Conservation (phyloP, 2,888 invertebrate species). For the Heliconius aoede region DNA sequence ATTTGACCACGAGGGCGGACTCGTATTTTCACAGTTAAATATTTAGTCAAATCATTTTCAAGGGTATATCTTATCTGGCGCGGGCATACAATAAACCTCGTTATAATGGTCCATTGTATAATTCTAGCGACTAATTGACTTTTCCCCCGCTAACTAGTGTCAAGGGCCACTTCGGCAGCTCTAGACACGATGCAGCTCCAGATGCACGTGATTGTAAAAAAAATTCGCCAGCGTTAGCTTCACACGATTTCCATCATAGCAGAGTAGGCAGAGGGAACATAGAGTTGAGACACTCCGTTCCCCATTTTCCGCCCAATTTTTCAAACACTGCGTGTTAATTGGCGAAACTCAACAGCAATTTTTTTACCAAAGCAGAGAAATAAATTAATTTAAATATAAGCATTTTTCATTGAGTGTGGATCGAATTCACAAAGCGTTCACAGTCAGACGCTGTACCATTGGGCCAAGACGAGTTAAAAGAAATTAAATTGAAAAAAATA, state of each 20-base stretch:
- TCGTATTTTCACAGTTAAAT: background rate
- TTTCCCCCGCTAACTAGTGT: slow-evolving; percentile 33
- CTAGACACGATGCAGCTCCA: slow-evolving; percentile 21
- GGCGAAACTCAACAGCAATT: background rate
- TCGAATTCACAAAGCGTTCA: background rate
- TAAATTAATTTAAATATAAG: background rate
- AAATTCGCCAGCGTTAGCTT: background rate
- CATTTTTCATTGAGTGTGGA: background rate
- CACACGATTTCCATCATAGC: no score
- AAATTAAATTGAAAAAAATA: background rate
- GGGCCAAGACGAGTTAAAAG: background rate
- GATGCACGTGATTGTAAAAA: background rate
- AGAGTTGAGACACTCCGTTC: no score
- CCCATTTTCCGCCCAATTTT: no score
- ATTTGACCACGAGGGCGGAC: no score
- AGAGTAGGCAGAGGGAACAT: no score
- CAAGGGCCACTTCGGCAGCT: slow-evolving; percentile 19
- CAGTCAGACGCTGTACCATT: background rate
- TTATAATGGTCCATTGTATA: slow-evolving; percentile 21
- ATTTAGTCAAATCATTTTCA: background rate
- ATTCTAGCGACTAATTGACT: slow-evolving; percentile 39
- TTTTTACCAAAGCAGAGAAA: background rate
- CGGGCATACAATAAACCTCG: slow-evolving; percentile 9
- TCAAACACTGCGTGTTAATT: background rate
- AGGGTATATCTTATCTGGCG: background rate